These are phyloP conservation scores for Microcebus tavaratra DNA, from an alignment of 2,113 vertebrate species.

Conservation along the genomic window DNA sequence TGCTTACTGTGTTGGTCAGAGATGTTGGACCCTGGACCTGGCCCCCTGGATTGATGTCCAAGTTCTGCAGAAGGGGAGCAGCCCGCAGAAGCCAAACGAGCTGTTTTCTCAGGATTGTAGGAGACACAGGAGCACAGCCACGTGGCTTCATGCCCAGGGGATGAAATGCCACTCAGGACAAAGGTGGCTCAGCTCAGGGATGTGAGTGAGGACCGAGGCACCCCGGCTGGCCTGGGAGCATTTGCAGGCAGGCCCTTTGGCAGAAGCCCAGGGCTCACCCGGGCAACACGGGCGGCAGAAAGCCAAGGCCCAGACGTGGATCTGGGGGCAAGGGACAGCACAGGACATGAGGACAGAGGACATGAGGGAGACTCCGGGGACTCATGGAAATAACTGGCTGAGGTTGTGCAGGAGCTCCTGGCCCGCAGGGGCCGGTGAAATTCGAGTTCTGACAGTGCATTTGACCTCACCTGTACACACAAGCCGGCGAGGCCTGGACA, in stretches of 20 bases:
- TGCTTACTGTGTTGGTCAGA: background rate
- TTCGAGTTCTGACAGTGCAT: background rate
- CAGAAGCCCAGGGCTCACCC: background rate
- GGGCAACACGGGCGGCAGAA: background rate
- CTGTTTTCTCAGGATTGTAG: background rate
- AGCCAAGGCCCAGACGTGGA: background rate
- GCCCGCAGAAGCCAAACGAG: background rate
- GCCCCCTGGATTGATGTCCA: background rate
- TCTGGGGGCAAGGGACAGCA: background rate
- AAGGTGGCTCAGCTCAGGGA: background rate
- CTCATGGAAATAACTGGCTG: background rate
- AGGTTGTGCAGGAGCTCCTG: background rate
- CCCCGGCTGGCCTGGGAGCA: fast-evolving
- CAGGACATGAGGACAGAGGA: background rate
- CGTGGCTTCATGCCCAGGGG: background rate
- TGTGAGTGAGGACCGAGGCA: fast-evolving
- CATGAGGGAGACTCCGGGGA: background rate
- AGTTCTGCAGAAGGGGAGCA: background rate
- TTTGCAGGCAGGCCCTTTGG: background rate
- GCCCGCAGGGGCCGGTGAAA: background rate
- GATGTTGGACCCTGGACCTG: background rate
- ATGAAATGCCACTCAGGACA: background rate
- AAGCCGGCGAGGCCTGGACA: background rate
- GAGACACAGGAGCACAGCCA: background rate
- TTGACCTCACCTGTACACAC: conserved; percentile 9